Base-by-base conservation (phyloP, 2,797 vertebrate genomes). In the Garrulus glandarius region DNA sequence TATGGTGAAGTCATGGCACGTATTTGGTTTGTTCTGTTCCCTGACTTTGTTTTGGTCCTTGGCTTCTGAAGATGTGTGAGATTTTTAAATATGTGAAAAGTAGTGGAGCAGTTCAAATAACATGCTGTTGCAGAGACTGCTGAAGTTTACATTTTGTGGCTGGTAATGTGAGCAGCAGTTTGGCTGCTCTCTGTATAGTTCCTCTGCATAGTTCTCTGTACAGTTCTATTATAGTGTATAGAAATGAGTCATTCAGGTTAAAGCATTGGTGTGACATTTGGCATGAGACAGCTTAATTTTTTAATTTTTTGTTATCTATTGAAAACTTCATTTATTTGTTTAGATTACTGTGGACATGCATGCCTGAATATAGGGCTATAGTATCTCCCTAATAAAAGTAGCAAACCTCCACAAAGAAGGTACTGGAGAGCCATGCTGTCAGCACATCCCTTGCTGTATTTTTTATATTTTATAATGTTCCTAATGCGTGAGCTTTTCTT, bases 361-460 rank as follows among this genome's bases (percentile, higher is more conserved):
- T 46, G 44, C 22, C 15, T 77, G 71, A 80, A 29, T 60, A 41
- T 12, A 69, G 36, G 44, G 13, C 30, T 55, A 15, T 63, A 52
- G 32, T 23, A 8, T 29, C 15, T 49, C 41, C 16, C 18, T 61
- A 27, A n/a, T 59, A 52, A 41, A 60, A 57, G 17, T 8, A 50
- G 30, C 11, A 36, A 89, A 57, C 22, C 16, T 3, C 5, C 21
- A 15, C 60, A 56, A 43, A 63, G 34, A 24, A n/a, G 26, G 23
- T 61, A 17, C 27, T n/a, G 1, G 4, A 47, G 37, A 70, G 21
- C 24, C 24, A 5, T 13, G 2, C 15, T 1, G 0, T 46, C 34
- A 46, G 47, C 56, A 10, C 10, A 34, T 47, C 7, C 34, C 21
- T 70, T 53, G 44, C 44, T 36, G 9, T 50, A 12, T 4, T 41